These are phyloP conservation scores for Odontomyia ornata DNA, from an alignment of 2,888 invertebrate genomes.

Conservation along the genomic window DNA sequence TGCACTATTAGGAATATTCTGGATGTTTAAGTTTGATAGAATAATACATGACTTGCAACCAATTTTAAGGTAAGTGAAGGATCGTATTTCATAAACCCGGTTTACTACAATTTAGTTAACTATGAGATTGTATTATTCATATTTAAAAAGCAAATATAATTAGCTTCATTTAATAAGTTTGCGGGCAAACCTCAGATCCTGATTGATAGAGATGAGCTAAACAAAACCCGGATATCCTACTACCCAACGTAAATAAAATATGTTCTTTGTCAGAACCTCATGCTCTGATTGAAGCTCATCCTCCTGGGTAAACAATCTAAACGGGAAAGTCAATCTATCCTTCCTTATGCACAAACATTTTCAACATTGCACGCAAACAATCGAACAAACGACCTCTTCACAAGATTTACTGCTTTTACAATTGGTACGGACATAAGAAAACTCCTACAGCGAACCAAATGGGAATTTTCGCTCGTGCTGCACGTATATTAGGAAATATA, in stretches of 20 bases:
- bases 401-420: background rate
- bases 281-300: background rate
- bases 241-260: background rate
- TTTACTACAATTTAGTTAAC: too few relatives aligned
- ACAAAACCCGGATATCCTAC: too few relatives aligned
- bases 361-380: background rate
- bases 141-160: too few relatives aligned
- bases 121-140: too few relatives aligned
- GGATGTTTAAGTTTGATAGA: constrained; percentile 82
- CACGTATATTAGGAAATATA: too few relatives aligned
- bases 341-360: too few relatives aligned
- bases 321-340: background rate
- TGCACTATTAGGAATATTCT: constrained; percentile 83
- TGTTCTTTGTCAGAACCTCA: background rate
- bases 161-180: too few relatives aligned
- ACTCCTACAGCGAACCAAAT: too few relatives aligned
- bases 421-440: background rate
- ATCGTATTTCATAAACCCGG: too few relatives aligned
- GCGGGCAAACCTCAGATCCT: too few relatives aligned
- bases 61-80: constrained; percentile 66
- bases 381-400: background rate
- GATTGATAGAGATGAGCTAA: too few relatives aligned
- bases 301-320: background rate
- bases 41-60: constrained; percentile 80
- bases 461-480: too few relatives aligned